Percentiles rank a stretch among this genome's conserved stretches.
Conservation (phyloP, 2,113 vertebrate genomes). For the Nothoprocta pentlandii region DNA sequence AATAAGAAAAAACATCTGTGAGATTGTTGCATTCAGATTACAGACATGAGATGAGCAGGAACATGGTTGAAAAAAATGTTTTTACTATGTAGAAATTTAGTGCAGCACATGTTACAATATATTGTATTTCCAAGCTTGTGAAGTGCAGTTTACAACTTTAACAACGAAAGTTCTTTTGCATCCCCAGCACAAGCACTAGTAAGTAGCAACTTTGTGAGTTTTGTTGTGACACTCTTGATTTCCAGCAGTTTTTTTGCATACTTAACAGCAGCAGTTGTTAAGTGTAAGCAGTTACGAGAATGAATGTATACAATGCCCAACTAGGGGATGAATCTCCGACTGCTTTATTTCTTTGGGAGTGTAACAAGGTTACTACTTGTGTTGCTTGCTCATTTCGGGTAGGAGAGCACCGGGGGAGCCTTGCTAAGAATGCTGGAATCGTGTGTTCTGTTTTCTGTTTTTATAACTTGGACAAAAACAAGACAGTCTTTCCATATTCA, state of each 20-base stretch:
- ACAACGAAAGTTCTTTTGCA: neutral
- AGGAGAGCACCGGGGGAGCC: neutral
- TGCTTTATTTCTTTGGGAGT: neutral
- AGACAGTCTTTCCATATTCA: neutral
- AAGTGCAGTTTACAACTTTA: neutral
- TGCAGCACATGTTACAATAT: accelerated
- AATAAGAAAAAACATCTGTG: neutral
- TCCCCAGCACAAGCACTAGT: neutral
- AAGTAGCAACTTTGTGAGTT: neutral
- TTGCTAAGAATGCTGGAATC: neutral
- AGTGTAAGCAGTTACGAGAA: neutral
- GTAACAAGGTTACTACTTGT: neutral
- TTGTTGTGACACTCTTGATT: neutral
- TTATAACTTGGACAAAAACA: neutral
- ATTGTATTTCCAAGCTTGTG: accelerated
- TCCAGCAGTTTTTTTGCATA: neutral
- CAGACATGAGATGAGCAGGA: neutral
- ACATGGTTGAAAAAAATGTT: neutral
- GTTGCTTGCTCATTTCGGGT: neutral
- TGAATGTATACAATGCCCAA: neutral
- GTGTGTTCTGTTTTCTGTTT: neutral
- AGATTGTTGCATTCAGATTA: neutral
- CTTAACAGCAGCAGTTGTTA: neutral
- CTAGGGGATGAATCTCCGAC: neutral
- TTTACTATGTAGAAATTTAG: neutral